phyloP scores from a whole-genome alignment of 2,888 invertebrate genomes.

The Lepidochitona cinerea region DNA sequence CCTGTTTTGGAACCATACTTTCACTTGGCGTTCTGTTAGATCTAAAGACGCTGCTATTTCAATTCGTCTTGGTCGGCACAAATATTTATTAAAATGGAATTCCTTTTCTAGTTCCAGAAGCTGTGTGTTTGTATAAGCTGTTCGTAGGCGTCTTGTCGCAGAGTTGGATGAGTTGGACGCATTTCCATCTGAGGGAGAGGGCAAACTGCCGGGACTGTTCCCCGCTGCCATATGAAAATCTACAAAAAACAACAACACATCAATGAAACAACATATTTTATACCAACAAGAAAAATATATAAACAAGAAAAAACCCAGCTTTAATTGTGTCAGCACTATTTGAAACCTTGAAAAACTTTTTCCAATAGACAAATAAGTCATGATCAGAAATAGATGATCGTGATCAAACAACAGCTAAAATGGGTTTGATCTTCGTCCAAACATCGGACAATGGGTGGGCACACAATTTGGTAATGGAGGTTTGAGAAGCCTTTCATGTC shows the following conservation, averaged over 20 bases:
- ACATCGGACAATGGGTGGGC: too few relatives aligned
- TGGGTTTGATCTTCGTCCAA: too few relatives aligned
- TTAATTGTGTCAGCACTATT: too few relatives aligned
- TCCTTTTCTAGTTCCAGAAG: slow-evolving; percentile 87
- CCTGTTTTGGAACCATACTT: slow-evolving; percentile 99
- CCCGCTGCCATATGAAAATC: slow-evolving; percentile 34
- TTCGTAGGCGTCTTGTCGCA: slow-evolving; percentile 76
- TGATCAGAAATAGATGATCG: too few relatives aligned
- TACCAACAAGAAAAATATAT: neutral
- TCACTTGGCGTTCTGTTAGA: slow-evolving; percentile 85
- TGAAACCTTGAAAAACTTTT: too few relatives aligned
- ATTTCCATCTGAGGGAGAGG: neutral
- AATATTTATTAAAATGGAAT: slow-evolving; percentile 82
- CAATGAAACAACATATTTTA: neutral
- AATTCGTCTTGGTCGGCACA: slow-evolving; percentile 84
- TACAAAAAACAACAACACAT: too few relatives aligned
- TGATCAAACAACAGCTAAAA: too few relatives aligned
- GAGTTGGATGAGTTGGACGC: neutral
- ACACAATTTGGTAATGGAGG: too few relatives aligned
- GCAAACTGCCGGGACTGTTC: slow-evolving; percentile 26
- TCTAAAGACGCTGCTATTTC: slow-evolving; percentile 81
- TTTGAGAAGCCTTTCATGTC: too few relatives aligned
- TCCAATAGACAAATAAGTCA: too few relatives aligned
- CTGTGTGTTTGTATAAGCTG: slow-evolving; percentile 87
- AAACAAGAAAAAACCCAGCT: too few relatives aligned